phyloP scores from a whole-genome alignment of 2,797 vertebrate species.

The Danio kyathit region DNA sequence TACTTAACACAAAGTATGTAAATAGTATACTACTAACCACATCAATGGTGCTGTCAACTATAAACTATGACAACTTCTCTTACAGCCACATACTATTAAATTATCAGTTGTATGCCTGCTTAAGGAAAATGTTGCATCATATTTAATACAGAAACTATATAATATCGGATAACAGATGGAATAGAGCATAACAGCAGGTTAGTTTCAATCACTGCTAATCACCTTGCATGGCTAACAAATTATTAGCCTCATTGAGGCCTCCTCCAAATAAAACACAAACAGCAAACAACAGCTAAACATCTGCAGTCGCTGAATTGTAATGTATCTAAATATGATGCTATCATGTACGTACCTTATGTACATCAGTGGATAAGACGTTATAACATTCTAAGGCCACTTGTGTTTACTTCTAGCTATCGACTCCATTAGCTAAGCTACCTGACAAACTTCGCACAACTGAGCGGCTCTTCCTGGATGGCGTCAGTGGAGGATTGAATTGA shows the following conservation, averaged over 20 bases:
- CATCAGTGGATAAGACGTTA: constrained; percentile 21
- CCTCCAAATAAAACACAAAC: not conserved
- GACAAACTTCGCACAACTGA: constrained; percentile 69
- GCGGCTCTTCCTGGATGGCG: constrained; percentile 75
- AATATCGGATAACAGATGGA: not conserved
- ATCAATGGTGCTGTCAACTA: not conserved
- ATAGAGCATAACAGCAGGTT: not conserved
- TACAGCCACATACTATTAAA: not conserved
- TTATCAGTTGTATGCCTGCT: too few species aligned
- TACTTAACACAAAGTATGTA: not conserved
- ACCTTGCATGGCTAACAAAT: constrained; percentile 38
- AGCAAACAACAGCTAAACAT: not conserved
- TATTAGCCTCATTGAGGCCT: constrained; percentile 35
- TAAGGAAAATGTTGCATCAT: not conserved
- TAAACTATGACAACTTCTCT: not conserved
- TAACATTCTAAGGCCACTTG: constrained; percentile 57
- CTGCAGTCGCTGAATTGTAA: not conserved
- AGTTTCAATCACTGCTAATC: constrained; percentile 30
- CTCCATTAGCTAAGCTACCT: constrained; percentile 63
- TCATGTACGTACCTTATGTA: constrained; percentile 47
- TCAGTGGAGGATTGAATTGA: constrained; percentile 44
- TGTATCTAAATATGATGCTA: not conserved
- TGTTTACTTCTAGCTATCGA: constrained; percentile 64
- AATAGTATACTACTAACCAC: not conserved
- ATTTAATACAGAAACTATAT: not conserved